These are phyloP conservation scores for Mustela lutreola DNA, from an alignment of 2,113 vertebrate species.

Conservation along the genomic window DNA sequence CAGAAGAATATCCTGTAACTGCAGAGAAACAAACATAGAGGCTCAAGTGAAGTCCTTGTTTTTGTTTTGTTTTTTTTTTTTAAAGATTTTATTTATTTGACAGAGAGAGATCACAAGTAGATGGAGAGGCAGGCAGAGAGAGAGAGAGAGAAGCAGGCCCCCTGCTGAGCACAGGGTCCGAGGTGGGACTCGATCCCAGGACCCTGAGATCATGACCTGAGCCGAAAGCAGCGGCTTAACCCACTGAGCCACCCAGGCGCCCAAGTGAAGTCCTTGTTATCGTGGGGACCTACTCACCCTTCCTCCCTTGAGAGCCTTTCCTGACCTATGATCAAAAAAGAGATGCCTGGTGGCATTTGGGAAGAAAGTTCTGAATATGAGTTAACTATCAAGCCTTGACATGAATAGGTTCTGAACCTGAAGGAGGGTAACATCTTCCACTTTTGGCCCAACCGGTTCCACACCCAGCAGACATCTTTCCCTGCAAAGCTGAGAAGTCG, in stretches of 20 bases:
- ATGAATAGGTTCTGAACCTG: conserved; percentile 28
- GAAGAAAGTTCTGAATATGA: conserved; percentile 59
- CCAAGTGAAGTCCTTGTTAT: conserved; percentile 11
- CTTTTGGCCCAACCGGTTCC: not conserved
- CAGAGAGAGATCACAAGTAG: too few relatives aligned
- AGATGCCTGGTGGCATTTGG: not conserved
- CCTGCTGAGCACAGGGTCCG: too few relatives aligned
- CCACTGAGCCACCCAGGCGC: not conserved
- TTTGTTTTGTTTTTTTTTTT: too few relatives aligned
- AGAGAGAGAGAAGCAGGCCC: too few relatives aligned
- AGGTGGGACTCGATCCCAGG: too few relatives aligned
- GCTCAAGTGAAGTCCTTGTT: conserved; percentile 17
- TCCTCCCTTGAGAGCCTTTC: conserved; percentile 10
- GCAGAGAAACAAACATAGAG: conserved; percentile 44
- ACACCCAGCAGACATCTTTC: not conserved
- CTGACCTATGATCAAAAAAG: not conserved
- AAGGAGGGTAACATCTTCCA: conserved; percentile 15
- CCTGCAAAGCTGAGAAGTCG: not conserved
- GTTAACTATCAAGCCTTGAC: conserved; percentile 15
- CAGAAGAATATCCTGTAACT: not conserved
- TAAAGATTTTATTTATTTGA: too few relatives aligned
- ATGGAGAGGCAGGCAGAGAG: too few relatives aligned
- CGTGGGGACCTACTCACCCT: not conserved
- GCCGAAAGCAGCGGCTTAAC: too few relatives aligned
- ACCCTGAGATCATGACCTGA: too few relatives aligned